Percentiles rank a stretch among this genome's conserved stretches.
phyloP scores from a whole-genome alignment of 2,113 vertebrate species.

The Rostratula benghalensis region DNA sequence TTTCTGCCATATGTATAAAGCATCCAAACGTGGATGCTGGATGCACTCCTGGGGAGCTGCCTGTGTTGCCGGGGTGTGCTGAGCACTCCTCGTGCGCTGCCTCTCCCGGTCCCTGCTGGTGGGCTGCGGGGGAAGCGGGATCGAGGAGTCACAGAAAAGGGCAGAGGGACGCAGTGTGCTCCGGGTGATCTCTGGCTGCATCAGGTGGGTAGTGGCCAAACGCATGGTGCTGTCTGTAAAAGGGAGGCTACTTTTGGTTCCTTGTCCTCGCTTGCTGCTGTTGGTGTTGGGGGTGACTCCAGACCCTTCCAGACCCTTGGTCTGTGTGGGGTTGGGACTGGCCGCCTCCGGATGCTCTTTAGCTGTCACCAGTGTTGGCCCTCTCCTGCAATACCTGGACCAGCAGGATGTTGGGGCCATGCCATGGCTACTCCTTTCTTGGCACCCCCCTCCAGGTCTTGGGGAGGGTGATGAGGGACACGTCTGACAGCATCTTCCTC shows the following conservation, averaged over 20 bases:
- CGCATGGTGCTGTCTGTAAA: rapidly evolving
- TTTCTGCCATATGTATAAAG: neutral
- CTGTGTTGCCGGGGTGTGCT: neutral
- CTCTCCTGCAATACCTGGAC: rapidly evolving
- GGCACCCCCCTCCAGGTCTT: neutral
- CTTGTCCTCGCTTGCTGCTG: neutral
- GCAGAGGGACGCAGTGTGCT: rapidly evolving
- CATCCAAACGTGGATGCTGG: neutral
- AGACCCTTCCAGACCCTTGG: neutral
- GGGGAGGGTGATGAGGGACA: neutral
- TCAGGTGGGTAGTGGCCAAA: neutral
- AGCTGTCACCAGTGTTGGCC: rapidly evolving
- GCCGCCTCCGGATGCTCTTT: neutral
- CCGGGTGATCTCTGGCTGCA: neutral
- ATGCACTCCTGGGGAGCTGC: neutral
- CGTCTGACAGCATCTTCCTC: neutral
- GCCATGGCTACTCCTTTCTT: neutral
- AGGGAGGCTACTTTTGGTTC: neutral
- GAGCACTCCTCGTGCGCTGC: rapidly evolving
- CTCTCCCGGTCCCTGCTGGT: neutral
- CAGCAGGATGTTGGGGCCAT: neutral
- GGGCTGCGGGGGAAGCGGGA: rapidly evolving
- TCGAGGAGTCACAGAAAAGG: neutral
- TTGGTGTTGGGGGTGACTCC: neutral
- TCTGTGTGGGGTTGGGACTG: neutral